Conservation (phyloP, 2,888 invertebrate species). For the Thereva unica region DNA sequence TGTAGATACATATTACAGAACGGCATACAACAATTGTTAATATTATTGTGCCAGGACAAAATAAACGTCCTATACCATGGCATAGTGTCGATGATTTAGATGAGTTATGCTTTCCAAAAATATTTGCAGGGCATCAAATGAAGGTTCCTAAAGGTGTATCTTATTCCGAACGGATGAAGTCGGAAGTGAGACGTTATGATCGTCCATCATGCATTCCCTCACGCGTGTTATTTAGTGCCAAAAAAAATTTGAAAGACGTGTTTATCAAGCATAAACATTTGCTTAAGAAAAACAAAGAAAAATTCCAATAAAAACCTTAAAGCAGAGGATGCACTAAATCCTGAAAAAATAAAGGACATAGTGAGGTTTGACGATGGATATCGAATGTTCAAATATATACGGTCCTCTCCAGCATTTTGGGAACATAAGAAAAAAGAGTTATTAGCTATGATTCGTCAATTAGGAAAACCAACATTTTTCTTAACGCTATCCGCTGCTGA, state of each 20-base stretch:
- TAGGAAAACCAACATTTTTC: conserved; percentile 15
- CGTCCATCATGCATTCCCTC: background rate
- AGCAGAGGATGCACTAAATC: conserved; percentile 39
- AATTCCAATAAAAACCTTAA: conserved; percentile 40
- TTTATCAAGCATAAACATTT: conserved; percentile 23
- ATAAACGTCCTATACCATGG: conserved; percentile 45
- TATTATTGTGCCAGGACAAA: conserved; percentile 47
- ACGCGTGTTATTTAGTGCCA: background rate
- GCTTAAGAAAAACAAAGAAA: conserved; percentile 40
- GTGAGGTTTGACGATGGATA: conserved; percentile 40
- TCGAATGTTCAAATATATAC: conserved; percentile 40
- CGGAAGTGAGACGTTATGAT: background rate
- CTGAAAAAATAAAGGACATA: conserved; percentile 41
- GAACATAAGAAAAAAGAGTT: conserved; percentile 43
- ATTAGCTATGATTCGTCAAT: conserved; percentile 21
- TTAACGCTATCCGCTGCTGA: conserved; percentile 32
- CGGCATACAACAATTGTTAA: conserved; percentile 17
- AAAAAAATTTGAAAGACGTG: background rate
- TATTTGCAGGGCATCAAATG: conserved; percentile 40
- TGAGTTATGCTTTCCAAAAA: conserved; percentile 46
- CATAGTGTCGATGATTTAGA: conserved; percentile 45
- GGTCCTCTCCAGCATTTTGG: conserved; percentile 45
- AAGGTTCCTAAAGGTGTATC: background rate
- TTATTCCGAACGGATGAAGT: background rate
- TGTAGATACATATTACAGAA: conserved; percentile 13